Base-by-base conservation (phyloP, 2,113 vertebrate species). In the Boulengeromyrus knoepffleri region DNA sequence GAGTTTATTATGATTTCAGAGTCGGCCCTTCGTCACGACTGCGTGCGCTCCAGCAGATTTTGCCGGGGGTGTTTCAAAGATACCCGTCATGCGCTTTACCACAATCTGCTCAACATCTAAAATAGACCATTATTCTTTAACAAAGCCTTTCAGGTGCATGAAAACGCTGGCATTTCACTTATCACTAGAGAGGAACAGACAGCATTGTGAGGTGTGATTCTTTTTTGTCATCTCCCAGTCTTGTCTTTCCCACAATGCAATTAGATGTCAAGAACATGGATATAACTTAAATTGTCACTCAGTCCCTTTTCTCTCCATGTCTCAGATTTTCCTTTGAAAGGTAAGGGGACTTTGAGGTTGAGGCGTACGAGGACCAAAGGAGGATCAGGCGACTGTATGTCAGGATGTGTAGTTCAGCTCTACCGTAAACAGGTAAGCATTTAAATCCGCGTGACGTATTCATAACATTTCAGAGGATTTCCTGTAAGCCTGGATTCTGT, bases 191-290 rank as follows among this genome's bases (percentile, higher is more conserved):
- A 49, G 19, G 31, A 53, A 87, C 86, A 87, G 50, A 87, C 62
- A 27, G 62, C 27, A 89, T 77, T 89, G 46, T 50, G 46, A 77
- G 62, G 58, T 80, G 47, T 52, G 56, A 88, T 77, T 52, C 39
- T n/a, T 70, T 42, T 46, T 19, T 77, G 88, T 77, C 88, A 74
- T n/a, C 39, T 39, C 56, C 42, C 58, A 42, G 88, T 5, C 66
- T 15, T 50, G 45, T 77, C 46, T 89, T 27, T 50, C 66, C 45
- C 45, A 86, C n/a, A 47, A 50, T 86, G 47, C 85, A 39, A 87
- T 53, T 87, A 87, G 50, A 27, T 87, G 85, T 53, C 85, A 53
- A 39, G 36, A 87, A 56, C 49, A 39, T 53, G n/a, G 85, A 87
- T 36, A 36, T 56, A 31, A 86, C 84, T 49, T 27, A 86, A 50